Conservation (phyloP, 2,888 invertebrate species). For the Eurytoma californica region DNA sequence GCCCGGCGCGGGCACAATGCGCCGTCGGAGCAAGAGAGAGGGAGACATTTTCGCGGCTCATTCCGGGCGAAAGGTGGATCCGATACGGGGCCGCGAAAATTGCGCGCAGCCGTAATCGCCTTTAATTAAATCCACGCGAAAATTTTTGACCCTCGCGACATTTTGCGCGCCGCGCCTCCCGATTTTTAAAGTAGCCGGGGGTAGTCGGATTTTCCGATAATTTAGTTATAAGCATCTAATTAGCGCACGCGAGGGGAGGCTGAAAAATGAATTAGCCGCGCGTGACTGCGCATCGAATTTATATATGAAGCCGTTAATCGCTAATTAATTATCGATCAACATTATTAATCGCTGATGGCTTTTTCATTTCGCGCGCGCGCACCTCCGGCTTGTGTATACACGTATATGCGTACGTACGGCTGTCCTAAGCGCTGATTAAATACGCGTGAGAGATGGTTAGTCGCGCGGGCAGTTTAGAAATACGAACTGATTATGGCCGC, state of each 20-base stretch:
- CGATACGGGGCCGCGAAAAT: background rate
- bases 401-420: no score
- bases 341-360: constrained; percentile 3
- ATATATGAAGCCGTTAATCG: background rate
- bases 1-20: background rate
- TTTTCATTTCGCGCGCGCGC: background rate
- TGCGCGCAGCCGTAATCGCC: background rate
- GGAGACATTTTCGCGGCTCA: background rate
- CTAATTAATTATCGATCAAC: constrained; percentile 36
- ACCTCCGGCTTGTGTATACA: constrained; percentile 1
- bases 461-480: no score
- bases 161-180: background rate
- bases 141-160: background rate
- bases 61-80: background rate
- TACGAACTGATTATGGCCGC: no score
- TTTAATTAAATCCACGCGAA: background rate
- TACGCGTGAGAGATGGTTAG: constrained; percentile 6
- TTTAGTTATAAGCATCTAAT: constrained; percentile 18
- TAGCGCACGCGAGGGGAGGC: background rate
- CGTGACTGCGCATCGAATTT: background rate
- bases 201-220: constrained; percentile 16
- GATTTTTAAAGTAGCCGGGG: background rate
- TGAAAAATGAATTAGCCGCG: constrained; percentile 5
- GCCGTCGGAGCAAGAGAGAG: background rate
- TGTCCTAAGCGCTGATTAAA: background rate